Percentiles rank a stretch among this genome's conserved stretches.
phyloP scores from a whole-genome alignment of 1,140 invertebrate genomes.

The Phymorhynchus buccinoides region DNA sequence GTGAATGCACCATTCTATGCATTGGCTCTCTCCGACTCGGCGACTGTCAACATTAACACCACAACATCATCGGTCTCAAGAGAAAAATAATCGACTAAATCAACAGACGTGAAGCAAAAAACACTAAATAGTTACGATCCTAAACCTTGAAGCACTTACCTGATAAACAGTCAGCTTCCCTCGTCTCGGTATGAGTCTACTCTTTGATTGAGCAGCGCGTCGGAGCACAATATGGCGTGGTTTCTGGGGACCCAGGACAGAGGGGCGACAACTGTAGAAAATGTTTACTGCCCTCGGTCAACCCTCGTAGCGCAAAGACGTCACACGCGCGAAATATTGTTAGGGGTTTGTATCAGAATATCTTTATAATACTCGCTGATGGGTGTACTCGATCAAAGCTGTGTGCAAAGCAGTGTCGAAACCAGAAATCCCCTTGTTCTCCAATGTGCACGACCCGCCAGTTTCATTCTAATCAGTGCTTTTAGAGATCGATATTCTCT shows the following conservation, averaged over 20 bases:
- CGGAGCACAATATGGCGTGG: background rate
- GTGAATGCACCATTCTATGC: too few relatives aligned
- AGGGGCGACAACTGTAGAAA: slow-evolving; percentile 1
- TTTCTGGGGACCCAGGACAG: background rate
- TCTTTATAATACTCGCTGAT: background rate
- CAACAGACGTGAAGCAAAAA: background rate
- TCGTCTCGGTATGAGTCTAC: background rate
- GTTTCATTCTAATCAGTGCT: slow-evolving; percentile 8
- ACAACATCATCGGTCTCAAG: too few relatives aligned
- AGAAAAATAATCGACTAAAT: background rate
- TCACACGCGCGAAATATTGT: background rate
- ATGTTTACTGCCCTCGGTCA: background rate
- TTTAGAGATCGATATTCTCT: background rate
- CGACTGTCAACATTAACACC: background rate
- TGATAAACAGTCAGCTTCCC: slow-evolving; percentile 3
- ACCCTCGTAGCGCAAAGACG: background rate
- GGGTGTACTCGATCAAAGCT: background rate
- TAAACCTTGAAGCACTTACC: background rate
- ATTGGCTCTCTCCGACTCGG: background rate
- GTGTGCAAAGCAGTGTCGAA: background rate
- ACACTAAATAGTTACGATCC: background rate
- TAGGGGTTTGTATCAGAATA: background rate
- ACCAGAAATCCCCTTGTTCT: background rate
- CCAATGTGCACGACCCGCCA: background rate
- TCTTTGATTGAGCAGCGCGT: background rate